Evolutionary conservation across 1,140 invertebrate genomes (phyloP), one percentile per base, ranked within the genome.

Genomic region (Pemphigus obesinymphae): DNA sequence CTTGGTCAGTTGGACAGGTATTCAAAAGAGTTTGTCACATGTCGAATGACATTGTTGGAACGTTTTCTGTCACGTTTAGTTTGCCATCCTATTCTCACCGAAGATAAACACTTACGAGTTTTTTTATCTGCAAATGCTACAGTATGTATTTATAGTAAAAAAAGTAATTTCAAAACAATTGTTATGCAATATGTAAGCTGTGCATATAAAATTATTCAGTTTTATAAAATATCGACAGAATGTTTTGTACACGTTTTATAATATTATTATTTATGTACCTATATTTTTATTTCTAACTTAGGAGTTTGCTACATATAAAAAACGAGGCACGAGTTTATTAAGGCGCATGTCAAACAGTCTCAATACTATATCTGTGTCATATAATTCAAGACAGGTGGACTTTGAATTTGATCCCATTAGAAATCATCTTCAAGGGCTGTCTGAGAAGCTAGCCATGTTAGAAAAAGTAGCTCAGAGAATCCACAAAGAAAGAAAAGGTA

Each of bases 31-130:
- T 94, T 94, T 86, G 90, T 94, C 70, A 86, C 91, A 83, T 89
- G 90, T 34, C 87, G 93, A 84, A 92, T 93, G 90, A 89, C 90
- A 82, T 88, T 92, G n/a, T 87, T 94, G 43, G 90, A 93, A 85
- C 88, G 91, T 83, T 94, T 93, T 87, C 87, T 94, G 11, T 90
- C 90, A 63, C 87, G 91, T 66, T 84, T 92, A 20, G 88, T 90
- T 31, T 90, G 90, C 84, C 92, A 94, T 87, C 92, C 92, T 3
- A 92, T 93, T 75, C 86, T 93, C 17, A 93, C 92, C 82, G 92
- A 90, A 84, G 90, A 92, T 85, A 89, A 90, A 85, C 90, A 90
- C 87, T 87, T 93, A 45, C 88, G 91, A 82, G 87, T 91, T 50
- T 94, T 94, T 86, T 87, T 94, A 17, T 93, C 91, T 20, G 89